Evolutionary conservation across 2,113 vertebrate species (phyloP).

Genomic region (Lepus timidus): DNA sequence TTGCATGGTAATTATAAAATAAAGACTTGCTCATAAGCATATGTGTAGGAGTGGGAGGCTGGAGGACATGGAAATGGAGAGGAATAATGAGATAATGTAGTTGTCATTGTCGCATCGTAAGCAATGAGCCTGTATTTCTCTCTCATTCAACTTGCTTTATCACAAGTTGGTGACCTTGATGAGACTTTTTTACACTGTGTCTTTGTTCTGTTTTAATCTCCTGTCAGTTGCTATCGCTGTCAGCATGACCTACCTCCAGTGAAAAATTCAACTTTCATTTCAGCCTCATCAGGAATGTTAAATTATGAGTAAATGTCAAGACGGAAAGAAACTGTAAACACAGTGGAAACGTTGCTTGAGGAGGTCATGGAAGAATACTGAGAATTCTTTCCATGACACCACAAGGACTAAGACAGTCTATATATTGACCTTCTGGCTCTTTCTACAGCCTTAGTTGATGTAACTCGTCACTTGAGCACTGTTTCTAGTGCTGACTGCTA

Average conservation of each 20-base stretch:
- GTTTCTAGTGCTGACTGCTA: background rate
- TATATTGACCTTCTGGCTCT: conserved; percentile 25
- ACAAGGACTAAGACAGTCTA: background rate
- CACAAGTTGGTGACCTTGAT: conserved; percentile 42
- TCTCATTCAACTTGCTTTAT: background rate
- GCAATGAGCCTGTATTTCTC: background rate
- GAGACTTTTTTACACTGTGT: conserved; percentile 48
- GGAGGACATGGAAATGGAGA: conserved; percentile 10
- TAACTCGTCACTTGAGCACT: background rate
- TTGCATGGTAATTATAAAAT: background rate
- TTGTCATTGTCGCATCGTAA: background rate
- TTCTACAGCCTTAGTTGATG: background rate
- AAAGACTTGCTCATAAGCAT: background rate
- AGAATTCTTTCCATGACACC: background rate
- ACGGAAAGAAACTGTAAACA: background rate
- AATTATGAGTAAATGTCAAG: conserved; percentile 8
- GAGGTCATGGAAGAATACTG: background rate
- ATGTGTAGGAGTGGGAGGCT: background rate
- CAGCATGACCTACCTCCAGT: conserved; percentile 59
- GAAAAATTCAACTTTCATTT: conserved; percentile 47
- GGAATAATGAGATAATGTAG: background rate
- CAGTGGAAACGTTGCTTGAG: background rate
- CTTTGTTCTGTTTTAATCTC: conserved; percentile 64
- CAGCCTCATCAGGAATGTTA: conserved; percentile 23
- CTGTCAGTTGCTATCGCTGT: conserved; percentile 60